These are phyloP conservation scores for Pomatostomus ruficeps DNA, from an alignment of 2,113 vertebrate genomes.

Conservation along the genomic window DNA sequence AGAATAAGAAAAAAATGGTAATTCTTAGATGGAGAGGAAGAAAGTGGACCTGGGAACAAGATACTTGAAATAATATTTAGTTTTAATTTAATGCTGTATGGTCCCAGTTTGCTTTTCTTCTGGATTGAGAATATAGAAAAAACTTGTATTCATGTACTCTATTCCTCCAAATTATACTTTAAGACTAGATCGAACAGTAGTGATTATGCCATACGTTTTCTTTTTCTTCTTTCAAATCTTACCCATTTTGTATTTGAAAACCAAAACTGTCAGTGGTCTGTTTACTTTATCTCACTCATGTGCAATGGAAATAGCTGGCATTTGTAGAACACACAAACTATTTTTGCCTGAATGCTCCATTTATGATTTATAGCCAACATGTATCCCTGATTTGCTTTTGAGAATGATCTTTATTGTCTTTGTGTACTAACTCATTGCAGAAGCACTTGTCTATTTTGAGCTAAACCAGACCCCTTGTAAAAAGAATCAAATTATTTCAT, in stretches of 20 bases:
- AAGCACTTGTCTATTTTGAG: slow-evolving; percentile 95
- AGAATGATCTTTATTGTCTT: slow-evolving; percentile 93
- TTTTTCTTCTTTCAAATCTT: slow-evolving; percentile 56
- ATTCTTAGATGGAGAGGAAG: background rate
- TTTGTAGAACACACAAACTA: slow-evolving; percentile 81
- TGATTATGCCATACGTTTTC: slow-evolving; percentile 49
- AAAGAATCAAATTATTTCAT: slow-evolving; percentile 99
- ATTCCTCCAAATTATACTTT: slow-evolving; percentile 30
- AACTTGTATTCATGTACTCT: background rate
- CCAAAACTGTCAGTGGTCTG: slow-evolving; percentile 64
- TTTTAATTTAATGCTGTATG: slow-evolving; percentile 11
- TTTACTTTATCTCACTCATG: slow-evolving; percentile 84
- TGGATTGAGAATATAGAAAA: background rate
- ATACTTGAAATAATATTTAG: slow-evolving; percentile 34
- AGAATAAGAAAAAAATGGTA: background rate
- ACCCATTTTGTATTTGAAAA: slow-evolving; percentile 62
- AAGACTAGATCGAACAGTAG: slow-evolving; percentile 52
- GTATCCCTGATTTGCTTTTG: slow-evolving; percentile 81
- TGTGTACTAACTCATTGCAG: slow-evolving; percentile 90
- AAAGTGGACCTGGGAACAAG: slow-evolving; percentile 12
- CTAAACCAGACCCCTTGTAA: slow-evolving; percentile 95
- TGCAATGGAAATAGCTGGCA: slow-evolving; percentile 78
- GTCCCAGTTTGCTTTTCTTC: slow-evolving; percentile 32
- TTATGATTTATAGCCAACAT: slow-evolving; percentile 90
- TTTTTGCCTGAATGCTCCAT: slow-evolving; percentile 81